These are phyloP conservation scores for Vidua chalybeata DNA, from an alignment of 2,113 vertebrate genomes.

Conservation along the genomic window DNA sequence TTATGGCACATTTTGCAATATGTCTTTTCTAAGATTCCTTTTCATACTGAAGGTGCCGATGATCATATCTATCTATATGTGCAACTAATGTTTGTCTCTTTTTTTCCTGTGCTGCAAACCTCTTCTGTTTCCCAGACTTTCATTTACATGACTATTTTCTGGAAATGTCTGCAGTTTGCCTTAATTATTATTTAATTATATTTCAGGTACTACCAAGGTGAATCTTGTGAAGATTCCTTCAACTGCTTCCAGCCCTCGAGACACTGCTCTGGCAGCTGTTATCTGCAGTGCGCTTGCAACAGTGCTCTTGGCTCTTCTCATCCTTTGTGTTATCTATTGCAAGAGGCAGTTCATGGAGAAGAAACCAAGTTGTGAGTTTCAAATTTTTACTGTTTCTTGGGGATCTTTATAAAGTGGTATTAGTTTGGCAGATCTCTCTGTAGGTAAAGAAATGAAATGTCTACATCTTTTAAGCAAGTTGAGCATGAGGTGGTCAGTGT, in stretches of 20 bases:
- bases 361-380: constrained; percentile 88
- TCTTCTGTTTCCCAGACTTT: neutral
- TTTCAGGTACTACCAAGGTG: constrained; percentile 88
- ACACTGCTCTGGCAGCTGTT: constrained; percentile 91
- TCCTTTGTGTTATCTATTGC: constrained; percentile 95
- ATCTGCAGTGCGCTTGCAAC: constrained; percentile 95
- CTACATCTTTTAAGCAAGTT: neutral
- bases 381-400: neutral
- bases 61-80: neutral
- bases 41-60: neutral
- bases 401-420: neutral
- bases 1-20: neutral
- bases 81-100: neutral
- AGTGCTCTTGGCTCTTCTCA: constrained; percentile 91
- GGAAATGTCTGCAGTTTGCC: neutral
- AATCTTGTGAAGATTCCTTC: constrained; percentile 91
- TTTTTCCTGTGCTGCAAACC: neutral
- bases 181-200: neutral
- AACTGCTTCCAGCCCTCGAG: constrained; percentile 88
- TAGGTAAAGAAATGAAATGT: neutral
- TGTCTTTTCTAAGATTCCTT: neutral
- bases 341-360: constrained; percentile 97
- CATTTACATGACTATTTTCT: neutral
- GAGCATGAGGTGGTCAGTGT: neutral
- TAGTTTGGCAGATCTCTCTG: neutral